These are phyloP conservation scores for Aurelia sp. DNA, from an alignment of 30 jellyfish, hydroid and myxozoan species.

Conservation along the genomic window DNA sequence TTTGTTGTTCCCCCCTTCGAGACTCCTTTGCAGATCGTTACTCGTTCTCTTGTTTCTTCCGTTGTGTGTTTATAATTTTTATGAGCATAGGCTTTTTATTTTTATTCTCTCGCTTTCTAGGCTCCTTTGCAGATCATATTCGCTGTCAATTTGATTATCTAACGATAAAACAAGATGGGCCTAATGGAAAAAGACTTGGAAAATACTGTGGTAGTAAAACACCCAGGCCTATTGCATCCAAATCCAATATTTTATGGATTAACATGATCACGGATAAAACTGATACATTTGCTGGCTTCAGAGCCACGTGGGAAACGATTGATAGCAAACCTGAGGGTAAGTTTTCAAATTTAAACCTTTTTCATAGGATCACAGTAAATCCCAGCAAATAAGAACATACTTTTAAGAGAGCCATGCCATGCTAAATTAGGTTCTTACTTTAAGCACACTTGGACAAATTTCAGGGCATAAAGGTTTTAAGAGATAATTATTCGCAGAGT, in stretches of 20 bases:
- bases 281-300: conserved; percentile 89
- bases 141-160: conserved; percentile 93
- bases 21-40: not conserved
- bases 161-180: conserved; percentile 74
- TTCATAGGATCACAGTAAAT: too few species aligned
- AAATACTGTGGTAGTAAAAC: conserved; percentile 78
- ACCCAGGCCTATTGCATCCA: conserved; percentile 87
- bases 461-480: too few species aligned
- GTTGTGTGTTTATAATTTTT: not conserved
- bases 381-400: too few species aligned
- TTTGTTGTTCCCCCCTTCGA: not conserved
- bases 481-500: too few species aligned
- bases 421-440: too few species aligned
- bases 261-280: conserved; percentile 90
- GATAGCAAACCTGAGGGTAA: conserved; percentile 86
- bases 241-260: conserved; percentile 67
- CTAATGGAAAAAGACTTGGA: conserved; percentile 76
- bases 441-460: too few species aligned
- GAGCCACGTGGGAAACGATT: conserved; percentile 91
- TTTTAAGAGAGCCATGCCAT: too few species aligned
- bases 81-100: not conserved
- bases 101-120: conserved; percentile 15
- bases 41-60: not conserved
- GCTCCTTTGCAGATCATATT: conserved; percentile 61
- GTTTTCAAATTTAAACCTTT: not conserved